phyloP scores from a whole-genome alignment of 2,797 vertebrate species.

The Cyprinella venusta region DNA sequence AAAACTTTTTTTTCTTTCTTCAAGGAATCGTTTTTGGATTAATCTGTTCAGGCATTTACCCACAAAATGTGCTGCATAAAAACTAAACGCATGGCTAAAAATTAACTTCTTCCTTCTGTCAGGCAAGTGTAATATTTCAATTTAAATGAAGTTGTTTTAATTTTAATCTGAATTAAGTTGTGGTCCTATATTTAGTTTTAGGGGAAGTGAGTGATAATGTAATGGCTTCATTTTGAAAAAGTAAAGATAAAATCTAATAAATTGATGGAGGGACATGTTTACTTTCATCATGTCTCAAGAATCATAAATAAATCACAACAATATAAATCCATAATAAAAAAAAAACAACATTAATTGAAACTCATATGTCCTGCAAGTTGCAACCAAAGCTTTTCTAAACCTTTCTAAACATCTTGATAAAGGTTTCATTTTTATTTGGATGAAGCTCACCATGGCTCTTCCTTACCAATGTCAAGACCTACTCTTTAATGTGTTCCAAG shows the following conservation, averaged over 20 bases:
- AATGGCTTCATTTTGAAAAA: not conserved
- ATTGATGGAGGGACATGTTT: not conserved
- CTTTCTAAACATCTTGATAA: slow-evolving; percentile 2
- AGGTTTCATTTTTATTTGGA: not conserved
- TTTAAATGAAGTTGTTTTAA: no score
- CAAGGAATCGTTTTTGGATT: not conserved
- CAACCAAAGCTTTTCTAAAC: not conserved
- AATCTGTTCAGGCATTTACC: not conserved
- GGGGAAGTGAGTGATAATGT: not conserved
- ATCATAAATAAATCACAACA: not conserved
- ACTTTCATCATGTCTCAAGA: not conserved
- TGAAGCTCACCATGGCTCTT: not conserved
- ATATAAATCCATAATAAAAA: not conserved
- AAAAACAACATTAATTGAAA: not conserved
- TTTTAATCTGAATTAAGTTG: no score
- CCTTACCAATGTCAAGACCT: not conserved
- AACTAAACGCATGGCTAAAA: not conserved
- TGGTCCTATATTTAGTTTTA: not conserved
- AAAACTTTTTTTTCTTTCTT: not conserved
- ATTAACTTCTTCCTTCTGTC: no score
- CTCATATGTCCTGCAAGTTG: not conserved
- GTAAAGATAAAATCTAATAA: not conserved
- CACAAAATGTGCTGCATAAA: not conserved
- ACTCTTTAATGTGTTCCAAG: not conserved
- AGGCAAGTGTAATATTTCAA: not conserved